These are phyloP conservation scores for Notodonta dromedarius DNA, from an alignment of 2,888 invertebrate species.

Conservation along the genomic window DNA sequence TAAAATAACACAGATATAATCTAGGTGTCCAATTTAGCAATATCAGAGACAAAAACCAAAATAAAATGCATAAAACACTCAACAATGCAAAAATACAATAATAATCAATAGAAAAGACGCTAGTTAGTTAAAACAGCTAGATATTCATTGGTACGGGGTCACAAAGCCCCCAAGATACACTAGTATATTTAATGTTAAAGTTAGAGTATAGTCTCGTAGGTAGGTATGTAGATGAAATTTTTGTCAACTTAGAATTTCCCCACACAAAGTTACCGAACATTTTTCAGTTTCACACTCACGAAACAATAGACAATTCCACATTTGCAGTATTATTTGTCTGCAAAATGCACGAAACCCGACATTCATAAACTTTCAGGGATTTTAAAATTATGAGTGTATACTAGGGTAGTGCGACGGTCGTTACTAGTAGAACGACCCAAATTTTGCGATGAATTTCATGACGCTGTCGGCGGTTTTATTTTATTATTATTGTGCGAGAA, in stretches of 20 bases:
- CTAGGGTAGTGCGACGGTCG: constrained; percentile 11
- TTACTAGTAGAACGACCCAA: constrained; percentile 15
- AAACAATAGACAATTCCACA: constrained; percentile 18
- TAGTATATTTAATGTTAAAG: no score
- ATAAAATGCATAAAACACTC: no score
- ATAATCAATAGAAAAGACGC: no score
- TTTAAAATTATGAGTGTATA: constrained; percentile 26
- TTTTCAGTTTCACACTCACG: constrained; percentile 15
- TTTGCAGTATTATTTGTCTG: constrained; percentile 31
- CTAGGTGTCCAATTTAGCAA: no score
- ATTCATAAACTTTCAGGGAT: constrained; percentile 37
- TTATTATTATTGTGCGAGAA: constrained; percentile 34
- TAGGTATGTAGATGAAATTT: neutral
- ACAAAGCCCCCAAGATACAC: no score
- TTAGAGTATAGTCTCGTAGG: no score
- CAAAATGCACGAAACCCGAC: constrained; percentile 27
- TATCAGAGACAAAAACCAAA: no score
- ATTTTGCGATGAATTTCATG: constrained; percentile 24
- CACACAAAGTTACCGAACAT: neutral
- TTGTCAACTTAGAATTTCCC: neutral
- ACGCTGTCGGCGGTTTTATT: constrained; percentile 22
- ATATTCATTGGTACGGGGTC: no score
- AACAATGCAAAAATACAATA: no score
- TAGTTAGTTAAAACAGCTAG: no score
- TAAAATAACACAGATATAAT: no score